These are phyloP conservation scores for Chelonus insularis DNA, from an alignment of 1,140 invertebrate species.

Conservation along the genomic window DNA sequence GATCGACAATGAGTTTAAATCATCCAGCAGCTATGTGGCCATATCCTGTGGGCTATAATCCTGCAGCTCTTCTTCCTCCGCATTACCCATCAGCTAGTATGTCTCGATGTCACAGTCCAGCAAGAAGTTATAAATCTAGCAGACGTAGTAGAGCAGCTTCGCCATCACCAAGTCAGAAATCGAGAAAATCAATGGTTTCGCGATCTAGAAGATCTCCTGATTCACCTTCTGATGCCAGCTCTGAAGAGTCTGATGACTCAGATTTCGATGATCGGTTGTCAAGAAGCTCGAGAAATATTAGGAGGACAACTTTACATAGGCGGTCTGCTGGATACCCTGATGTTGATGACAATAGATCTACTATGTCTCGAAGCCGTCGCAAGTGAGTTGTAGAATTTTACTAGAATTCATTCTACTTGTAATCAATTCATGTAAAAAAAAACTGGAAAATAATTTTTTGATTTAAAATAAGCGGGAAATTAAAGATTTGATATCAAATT, in stretches of 20 bases:
- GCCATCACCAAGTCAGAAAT: slow-evolving; percentile 70
- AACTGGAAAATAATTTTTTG: too few relatives aligned
- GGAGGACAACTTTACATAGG: slow-evolving; percentile 40
- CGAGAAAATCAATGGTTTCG: slow-evolving; percentile 64
- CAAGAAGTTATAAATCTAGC: slow-evolving; percentile 55
- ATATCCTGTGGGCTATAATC: slow-evolving; percentile 52
- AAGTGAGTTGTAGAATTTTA: slow-evolving; percentile 40
- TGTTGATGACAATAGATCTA: slow-evolving; percentile 41
- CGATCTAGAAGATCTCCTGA: slow-evolving; percentile 49
- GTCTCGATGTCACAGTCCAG: slow-evolving; percentile 53
- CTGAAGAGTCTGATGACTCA: slow-evolving; percentile 61
- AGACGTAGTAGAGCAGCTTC: slow-evolving; percentile 63
- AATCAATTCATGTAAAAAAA: too few relatives aligned
- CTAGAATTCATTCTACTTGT: too few relatives aligned
- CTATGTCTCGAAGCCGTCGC: slow-evolving; percentile 38
- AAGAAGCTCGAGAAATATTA: slow-evolving; percentile 50
- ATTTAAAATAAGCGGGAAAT: too few relatives aligned
- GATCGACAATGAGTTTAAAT: slow-evolving; percentile 53
- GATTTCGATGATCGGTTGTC: slow-evolving; percentile 62
- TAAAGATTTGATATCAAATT: background rate
- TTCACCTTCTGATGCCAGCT: slow-evolving; percentile 58
- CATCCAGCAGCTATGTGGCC: slow-evolving; percentile 49
- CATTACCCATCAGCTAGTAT: slow-evolving; percentile 49
- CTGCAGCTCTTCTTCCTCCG: slow-evolving; percentile 58
- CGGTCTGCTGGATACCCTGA: slow-evolving; percentile 44